These are phyloP conservation scores for Dryobates pubescens DNA, from an alignment of 2,797 vertebrate species.

Conservation along the genomic window DNA sequence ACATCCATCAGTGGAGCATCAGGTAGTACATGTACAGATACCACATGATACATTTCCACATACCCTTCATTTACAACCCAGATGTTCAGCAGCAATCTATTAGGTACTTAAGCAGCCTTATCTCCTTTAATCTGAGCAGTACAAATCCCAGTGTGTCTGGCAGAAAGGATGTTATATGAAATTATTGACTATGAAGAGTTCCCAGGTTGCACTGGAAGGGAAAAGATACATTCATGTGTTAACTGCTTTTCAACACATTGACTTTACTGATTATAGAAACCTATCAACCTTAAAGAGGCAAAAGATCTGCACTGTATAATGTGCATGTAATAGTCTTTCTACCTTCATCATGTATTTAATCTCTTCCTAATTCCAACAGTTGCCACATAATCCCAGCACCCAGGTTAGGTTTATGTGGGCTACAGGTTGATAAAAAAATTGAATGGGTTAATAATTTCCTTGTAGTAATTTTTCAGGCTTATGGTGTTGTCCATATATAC, in stretches of 20 bases:
- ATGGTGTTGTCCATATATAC: not conserved
- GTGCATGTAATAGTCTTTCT: not conserved
- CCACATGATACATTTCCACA: not conserved
- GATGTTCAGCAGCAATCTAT: not conserved
- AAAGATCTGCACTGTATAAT: not conserved
- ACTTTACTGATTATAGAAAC: not conserved
- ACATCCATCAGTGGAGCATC: no score
- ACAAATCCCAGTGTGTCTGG: not conserved
- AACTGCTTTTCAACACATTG: not conserved
- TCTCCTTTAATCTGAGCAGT: not conserved
- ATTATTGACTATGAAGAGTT: not conserved
- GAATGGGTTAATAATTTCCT: not conserved
- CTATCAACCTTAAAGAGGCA: not conserved
- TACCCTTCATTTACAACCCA: fast-evolving
- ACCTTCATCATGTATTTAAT: not conserved
- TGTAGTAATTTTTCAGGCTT: not conserved
- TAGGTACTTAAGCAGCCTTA: not conserved
- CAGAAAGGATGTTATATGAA: not conserved
- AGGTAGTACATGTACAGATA: not conserved
- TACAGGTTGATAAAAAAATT: not conserved
- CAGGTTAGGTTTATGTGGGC: not conserved
- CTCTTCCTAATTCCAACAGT: not conserved
- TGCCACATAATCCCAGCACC: not conserved
- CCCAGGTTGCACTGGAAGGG: not conserved
- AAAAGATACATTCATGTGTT: not conserved